Conservation (phyloP, 2,113 vertebrate genomes). For the Daphoenositta chrysoptera region DNA sequence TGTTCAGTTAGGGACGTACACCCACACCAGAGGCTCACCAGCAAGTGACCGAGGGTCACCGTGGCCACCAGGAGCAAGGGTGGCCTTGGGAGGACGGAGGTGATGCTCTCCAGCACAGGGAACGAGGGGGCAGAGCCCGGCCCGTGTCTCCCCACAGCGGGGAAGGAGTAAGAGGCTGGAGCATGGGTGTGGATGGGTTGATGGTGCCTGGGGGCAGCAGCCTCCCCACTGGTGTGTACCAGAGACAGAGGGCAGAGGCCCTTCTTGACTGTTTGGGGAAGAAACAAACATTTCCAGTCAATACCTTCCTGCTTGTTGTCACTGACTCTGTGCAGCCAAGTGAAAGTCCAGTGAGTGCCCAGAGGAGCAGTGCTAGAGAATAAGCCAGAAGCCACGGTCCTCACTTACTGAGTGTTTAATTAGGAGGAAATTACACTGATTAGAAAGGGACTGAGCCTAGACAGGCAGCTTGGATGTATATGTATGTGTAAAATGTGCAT, state of each 20-base stretch:
- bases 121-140: background rate
- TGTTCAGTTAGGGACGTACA: background rate
- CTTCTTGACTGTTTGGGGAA: background rate
- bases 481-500: accelerated
- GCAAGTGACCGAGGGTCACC: background rate
- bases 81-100: background rate
- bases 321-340: background rate
- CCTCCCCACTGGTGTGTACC: background rate
- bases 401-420: background rate
- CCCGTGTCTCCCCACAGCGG: accelerated
- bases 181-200: accelerated
- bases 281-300: background rate
- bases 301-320: background rate
- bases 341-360: too few relatives aligned
- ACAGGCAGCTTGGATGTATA: background rate
- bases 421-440: background rate
- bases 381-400: background rate
- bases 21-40: background rate
- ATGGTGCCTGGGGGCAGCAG: background rate
- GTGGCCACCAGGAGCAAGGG: background rate
- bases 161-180: background rate
- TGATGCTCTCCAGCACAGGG: background rate
- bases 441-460: background rate
- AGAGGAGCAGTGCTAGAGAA: background rate
- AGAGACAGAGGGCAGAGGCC: background rate